Evolutionary conservation across 2,797 vertebrate genomes (phyloP).

Genomic region (Adrianichthys oophorus): DNA sequence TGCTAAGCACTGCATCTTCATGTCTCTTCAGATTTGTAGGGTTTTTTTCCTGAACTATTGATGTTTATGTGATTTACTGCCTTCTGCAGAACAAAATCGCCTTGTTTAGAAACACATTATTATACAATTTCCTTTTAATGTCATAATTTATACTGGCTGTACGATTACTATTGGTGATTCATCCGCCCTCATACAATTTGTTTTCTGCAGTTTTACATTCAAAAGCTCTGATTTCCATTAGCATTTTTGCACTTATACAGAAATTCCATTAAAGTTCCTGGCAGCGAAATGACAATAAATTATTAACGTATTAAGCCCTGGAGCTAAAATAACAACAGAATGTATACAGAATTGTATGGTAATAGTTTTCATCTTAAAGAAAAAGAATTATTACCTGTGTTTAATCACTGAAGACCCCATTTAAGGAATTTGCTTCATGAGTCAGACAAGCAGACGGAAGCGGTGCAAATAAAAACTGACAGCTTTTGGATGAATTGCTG

Average conservation of each 20-base stretch:
- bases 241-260: slow-evolving; percentile 66
- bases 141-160: slow-evolving; percentile 31
- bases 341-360: slow-evolving; percentile 49
- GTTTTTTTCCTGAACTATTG: slow-evolving; percentile 25
- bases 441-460: slow-evolving; percentile 60
- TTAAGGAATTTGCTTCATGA: slow-evolving; percentile 57
- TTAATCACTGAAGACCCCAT: slow-evolving; percentile 64
- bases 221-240: slow-evolving; percentile 60
- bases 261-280: slow-evolving; percentile 67
- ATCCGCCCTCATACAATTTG: slow-evolving; percentile 45
- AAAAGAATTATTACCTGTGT: slow-evolving; percentile 63
- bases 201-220: slow-evolving; percentile 62
- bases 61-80: slow-evolving; percentile 29
- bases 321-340: slow-evolving; percentile 48
- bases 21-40: slow-evolving; percentile 4
- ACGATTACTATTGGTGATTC: slow-evolving; percentile 34
- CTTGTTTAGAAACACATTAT: slow-evolving; percentile 21
- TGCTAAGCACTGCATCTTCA: slow-evolving; percentile 22
- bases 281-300: slow-evolving; percentile 65
- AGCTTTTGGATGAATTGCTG: slow-evolving; percentile 59
- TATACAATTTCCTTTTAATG: slow-evolving; percentile 33
- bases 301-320: slow-evolving; percentile 55
- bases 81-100: slow-evolving; percentile 23
- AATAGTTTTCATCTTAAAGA: slow-evolving; percentile 47
- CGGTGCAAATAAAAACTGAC: slow-evolving; percentile 70